Base-by-base conservation (phyloP, 2,113 vertebrate species). In the Phrynocephalus versicolor region DNA sequence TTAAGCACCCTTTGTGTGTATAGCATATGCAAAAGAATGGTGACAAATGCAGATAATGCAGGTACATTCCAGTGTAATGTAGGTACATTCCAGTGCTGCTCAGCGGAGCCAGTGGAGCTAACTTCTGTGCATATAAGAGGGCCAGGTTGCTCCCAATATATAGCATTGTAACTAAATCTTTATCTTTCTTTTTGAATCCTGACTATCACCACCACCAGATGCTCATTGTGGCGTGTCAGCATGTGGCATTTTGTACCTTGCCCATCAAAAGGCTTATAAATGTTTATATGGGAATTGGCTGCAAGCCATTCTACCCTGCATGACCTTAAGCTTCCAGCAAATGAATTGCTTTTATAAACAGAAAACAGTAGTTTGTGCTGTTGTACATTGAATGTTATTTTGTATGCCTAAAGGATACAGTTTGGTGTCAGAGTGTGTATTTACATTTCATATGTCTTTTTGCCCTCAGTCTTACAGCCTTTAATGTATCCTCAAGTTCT, bases 301-400 rank as follows among this genome's bases (percentile, higher is more conserved):
- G 33, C 60, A 62, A 65, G 2, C 30, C 78, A 30, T 58, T 37
- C 33, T 10, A 35, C 14, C 27, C n/a, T 88, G 30, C 72, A n/a
- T 37, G 76, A 82, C 18, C 69, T 79, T 82, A 0, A 84, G 14
- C 15, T 84, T 83, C 62, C 45, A 79, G 60, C 15, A 35, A 19
- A 33, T 0, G 0, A 51, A 62, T 21, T 51, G 0, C 0, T 45
- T 77, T 71, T 78, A 60, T 41, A 25, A 64, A 5, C 45, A 41
- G 45, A 21, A 12, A 21, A 84, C 16, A 83, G 9, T 3, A 55
- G 10, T 23, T 39, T 21, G 6, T 79, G 13, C 27, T 77, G 30
- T 30, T 81, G 16, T 25, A 85, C 79, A 84, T 77, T 62, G 83
- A 27, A 85, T 15, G 15, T 84, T 27, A 21, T 1, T 27, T 84